A percentile compares a stretch with the other conserved stretches of the same genome.
These are phyloP conservation scores for Leptinotarsa rubiginosa DNA, from an alignment of 2,888 invertebrate species.

Conservation along the genomic window DNA sequence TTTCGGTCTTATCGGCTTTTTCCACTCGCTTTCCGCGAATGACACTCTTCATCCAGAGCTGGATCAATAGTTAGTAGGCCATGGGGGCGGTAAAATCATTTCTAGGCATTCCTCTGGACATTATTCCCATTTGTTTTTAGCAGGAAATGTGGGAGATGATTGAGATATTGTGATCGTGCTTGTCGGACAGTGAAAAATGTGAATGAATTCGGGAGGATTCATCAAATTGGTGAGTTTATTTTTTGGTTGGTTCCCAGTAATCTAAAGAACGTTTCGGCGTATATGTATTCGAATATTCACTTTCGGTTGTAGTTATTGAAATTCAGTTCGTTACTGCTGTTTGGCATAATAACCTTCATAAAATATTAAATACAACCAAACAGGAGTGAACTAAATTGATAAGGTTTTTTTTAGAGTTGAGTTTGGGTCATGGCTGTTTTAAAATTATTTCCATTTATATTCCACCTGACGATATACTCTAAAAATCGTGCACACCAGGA, in stretches of 20 bases:
- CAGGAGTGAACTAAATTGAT: slow-evolving; percentile 2
- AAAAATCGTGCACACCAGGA: too few species aligned
- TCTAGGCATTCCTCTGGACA: slow-evolving; percentile 9
- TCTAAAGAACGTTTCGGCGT: too few species aligned
- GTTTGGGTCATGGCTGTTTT: not conserved
- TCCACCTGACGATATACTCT: too few species aligned
- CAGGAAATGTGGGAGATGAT: not conserved
- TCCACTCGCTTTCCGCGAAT: not conserved
- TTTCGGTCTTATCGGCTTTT: not conserved
- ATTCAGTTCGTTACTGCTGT: not conserved
- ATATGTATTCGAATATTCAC: too few species aligned
- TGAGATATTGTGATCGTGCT: not conserved
- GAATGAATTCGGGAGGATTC: not conserved
- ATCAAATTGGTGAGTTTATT: slow-evolving; percentile 9
- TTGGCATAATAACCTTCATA: not conserved
- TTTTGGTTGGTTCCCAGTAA: not conserved
- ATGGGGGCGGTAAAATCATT: slow-evolving; percentile 50
- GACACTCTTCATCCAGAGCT: slow-evolving; percentile 10
- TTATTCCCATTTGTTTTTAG: slow-evolving; percentile 5
- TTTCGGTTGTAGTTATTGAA: too few species aligned
- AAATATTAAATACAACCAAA: not conserved
- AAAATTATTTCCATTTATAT: not conserved
- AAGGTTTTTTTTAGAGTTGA: not conserved
- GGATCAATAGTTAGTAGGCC: slow-evolving; percentile 52
- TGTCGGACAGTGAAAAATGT: not conserved